A percentile compares a stretch with the other conserved stretches of the same genome.
phyloP scores from a whole-genome alignment of 30 jellyfish, hydroid and myxozoan species.

The Haliclystus octoradiatus region DNA sequence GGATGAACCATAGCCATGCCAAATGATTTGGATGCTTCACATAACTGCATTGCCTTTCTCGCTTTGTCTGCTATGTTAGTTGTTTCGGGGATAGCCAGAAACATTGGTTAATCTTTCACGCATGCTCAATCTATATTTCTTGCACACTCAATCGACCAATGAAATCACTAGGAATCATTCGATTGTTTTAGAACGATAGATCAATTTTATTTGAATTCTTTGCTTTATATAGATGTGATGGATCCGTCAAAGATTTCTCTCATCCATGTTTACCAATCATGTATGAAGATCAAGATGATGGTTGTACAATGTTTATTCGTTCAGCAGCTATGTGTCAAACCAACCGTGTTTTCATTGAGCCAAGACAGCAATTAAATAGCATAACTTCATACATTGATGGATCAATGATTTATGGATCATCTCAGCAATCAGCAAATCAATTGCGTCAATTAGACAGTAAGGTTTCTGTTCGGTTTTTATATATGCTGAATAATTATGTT shows the following conservation, averaged over 20 bases:
- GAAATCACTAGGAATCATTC: too few relatives aligned
- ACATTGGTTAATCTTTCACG: too few relatives aligned
- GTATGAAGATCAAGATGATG: constrained; percentile 37
- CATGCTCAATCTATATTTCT: too few relatives aligned
- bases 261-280: constrained; percentile 77
- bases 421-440: constrained; percentile 32
- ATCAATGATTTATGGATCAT: constrained; percentile 55
- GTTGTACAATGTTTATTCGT: constrained; percentile 63
- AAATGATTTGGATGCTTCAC: too few relatives aligned
- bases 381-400: constrained; percentile 62
- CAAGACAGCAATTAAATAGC: constrained; percentile 69
- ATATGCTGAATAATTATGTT: too few relatives aligned
- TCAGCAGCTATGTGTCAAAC: constrained; percentile 81
- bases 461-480: background rate
- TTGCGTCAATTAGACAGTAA: constrained; percentile 43
- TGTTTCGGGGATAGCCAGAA: too few relatives aligned
- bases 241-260: constrained; percentile 35
- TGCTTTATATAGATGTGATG: constrained; percentile 64
- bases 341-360: constrained; percentile 25
- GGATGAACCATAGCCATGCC: too few relatives aligned
- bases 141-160: too few relatives aligned
- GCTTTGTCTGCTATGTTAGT: too few relatives aligned
- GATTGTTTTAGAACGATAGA: too few relatives aligned
- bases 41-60: too few relatives aligned
- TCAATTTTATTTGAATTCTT: too few relatives aligned